Conservation (phyloP, 2,888 invertebrate species). For the Osmoderma eremita region DNA sequence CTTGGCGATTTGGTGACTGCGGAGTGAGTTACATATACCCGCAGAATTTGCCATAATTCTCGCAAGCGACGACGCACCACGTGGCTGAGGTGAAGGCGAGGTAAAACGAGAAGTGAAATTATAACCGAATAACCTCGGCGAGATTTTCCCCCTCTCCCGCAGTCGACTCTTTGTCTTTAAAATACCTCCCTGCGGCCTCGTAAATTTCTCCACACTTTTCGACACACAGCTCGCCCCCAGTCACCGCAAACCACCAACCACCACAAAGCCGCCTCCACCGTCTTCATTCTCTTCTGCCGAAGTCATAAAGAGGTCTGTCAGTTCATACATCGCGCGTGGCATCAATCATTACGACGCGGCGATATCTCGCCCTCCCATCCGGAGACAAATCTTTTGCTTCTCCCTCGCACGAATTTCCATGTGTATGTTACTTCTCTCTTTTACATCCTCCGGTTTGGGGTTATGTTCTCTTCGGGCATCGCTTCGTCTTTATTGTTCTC, state of each 20-base stretch:
- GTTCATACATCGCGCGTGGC: conserved; percentile 50
- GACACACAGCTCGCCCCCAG: conserved; percentile 12
- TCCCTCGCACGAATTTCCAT: not conserved
- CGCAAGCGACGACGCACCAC: too few species aligned
- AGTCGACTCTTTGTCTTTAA: conserved; percentile 35
- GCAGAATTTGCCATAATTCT: too few species aligned
- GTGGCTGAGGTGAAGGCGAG: too few species aligned
- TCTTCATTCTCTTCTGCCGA: conserved; percentile 37
- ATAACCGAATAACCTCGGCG: conserved; percentile 26
- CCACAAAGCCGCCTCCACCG: not conserved
- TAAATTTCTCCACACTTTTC: conserved; percentile 38
- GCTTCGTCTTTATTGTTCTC: conserved; percentile 23
- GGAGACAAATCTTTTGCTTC: conserved; percentile 2
- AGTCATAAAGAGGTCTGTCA: conserved; percentile 49
- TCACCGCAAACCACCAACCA: not conserved
- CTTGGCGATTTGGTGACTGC: too few species aligned
- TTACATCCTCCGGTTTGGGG: conserved; percentile 13
- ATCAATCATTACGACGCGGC: conserved; percentile 50
- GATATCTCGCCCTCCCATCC: conserved; percentile 27
- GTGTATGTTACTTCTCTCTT: not conserved
- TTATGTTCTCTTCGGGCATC: conserved; percentile 29
- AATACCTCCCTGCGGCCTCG: conserved; percentile 33
- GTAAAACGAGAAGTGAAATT: conserved; percentile 22
- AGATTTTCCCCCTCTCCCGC: conserved; percentile 28
- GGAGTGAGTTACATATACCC: too few species aligned